phyloP scores from a whole-genome alignment of 2,797 vertebrate species.

The Nyctalus aviator region DNA sequence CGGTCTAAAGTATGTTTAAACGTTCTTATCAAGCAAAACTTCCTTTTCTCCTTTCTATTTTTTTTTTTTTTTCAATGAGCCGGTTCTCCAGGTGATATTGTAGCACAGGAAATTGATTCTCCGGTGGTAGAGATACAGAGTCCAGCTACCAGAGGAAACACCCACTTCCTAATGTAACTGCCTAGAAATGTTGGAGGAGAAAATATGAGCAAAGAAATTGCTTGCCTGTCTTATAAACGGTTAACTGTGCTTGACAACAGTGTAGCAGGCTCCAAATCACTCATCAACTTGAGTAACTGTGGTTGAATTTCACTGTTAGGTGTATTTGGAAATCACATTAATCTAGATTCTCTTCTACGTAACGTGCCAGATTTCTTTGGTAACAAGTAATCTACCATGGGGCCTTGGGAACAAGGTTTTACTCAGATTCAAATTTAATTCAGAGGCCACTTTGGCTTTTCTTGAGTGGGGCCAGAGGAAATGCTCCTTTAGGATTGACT shows the following conservation, averaged over 20 bases:
- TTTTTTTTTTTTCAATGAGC: not conserved
- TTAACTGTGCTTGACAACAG: slow-evolving; percentile 65
- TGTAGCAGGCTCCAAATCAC: slow-evolving; percentile 62
- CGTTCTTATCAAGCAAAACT: slow-evolving; percentile 32
- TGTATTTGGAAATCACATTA: slow-evolving; percentile 78
- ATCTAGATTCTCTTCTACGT: slow-evolving; percentile 71
- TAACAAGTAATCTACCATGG: slow-evolving; percentile 61
- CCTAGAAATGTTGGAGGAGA: slow-evolving; percentile 77
- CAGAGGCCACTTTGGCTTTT: not conserved
- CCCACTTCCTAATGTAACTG: slow-evolving; percentile 67
- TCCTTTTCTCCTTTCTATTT: not conserved
- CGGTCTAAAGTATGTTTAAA: slow-evolving; percentile 7
- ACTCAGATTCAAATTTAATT: not conserved
- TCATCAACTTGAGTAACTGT: slow-evolving; percentile 71
- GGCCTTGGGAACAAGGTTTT: not conserved
- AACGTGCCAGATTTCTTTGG: slow-evolving; percentile 66
- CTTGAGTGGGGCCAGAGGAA: not conserved
- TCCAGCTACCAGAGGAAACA: slow-evolving; percentile 75
- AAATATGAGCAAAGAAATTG: slow-evolving; percentile 79
- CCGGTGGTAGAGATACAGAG: slow-evolving; percentile 1
- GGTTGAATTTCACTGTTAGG: slow-evolving; percentile 73
- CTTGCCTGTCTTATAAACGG: slow-evolving; percentile 75
- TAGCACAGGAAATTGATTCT: slow-evolving; percentile 56
- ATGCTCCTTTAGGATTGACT: not conserved
- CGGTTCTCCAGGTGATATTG: not conserved